Evolutionary conservation across 1,140 invertebrate genomes (phyloP), one percentile per base, ranked within the genome.

Genomic region (Paraescarpia echinospica): DNA sequence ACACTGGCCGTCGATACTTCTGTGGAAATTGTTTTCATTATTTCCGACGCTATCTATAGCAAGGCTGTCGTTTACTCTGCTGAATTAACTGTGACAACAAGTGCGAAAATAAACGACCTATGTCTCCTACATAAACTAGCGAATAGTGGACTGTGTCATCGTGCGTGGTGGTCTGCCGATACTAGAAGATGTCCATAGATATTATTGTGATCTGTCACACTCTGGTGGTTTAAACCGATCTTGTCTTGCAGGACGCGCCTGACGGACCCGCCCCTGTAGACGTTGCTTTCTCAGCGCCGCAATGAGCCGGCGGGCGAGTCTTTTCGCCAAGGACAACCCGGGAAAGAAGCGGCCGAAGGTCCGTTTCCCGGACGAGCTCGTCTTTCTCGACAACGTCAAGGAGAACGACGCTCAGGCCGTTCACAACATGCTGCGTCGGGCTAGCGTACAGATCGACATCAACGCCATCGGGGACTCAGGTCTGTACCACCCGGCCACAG

Each of bases 341-440:
- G 94, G 94, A 22, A 95, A 95, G 27, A 93, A 92, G 35, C 90
- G 92, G 93, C 94, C 95, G 0, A 93, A 94, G 51, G 95, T 96
- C 22, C 93, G 95, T 34, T 96, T 96, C 92, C 94, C 96, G 9
- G 95, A 96, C 92, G 96, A 96, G 91, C 92, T 96, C 18, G 95
- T 96, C 27, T 96, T 96, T 93, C 93, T 95, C 92, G 95, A 96
- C 92, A 95, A 95, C 94, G 95, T 96, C 27, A 96, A 95, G 89
- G 96, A 95, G 92, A 96, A 96, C 93, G 96, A 96, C 92, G 94
- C 96, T 34, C 92, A 94, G 35, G 95, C 95, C 8, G 93, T 95
- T 35, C 92, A 95, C 89, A 90, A 93, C 34, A 96, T 96, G 96
- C 93, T 96, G 48, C 90, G 95, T 31, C 93, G 95, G 90, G 95